Conservation (phyloP, 2,888 invertebrate genomes). For the Zygaena filipendulae region DNA sequence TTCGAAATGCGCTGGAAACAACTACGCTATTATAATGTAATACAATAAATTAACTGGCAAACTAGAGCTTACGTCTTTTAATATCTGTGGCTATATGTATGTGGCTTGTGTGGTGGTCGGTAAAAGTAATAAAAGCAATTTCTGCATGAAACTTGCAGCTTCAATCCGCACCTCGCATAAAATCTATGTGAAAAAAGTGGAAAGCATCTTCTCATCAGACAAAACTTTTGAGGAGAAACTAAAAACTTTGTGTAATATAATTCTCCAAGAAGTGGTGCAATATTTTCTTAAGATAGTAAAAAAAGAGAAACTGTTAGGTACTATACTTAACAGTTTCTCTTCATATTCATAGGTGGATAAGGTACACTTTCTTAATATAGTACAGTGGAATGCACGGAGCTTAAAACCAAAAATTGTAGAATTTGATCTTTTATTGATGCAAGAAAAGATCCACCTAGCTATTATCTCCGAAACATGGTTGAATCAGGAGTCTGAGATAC, state of each 20-base stretch:
- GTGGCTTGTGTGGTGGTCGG: too few species aligned
- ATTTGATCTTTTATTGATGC: constrained; percentile 2
- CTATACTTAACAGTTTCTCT: neutral
- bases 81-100: too few species aligned
- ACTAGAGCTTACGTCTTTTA: too few species aligned
- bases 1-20: too few species aligned
- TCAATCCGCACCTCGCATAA: too few species aligned
- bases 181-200: too few species aligned
- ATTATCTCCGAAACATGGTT: constrained; percentile 15
- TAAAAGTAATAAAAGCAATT: too few species aligned
- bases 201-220: neutral
- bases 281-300: too few species aligned
- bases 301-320: neutral
- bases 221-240: neutral
- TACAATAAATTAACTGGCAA: too few species aligned
- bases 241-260: too few species aligned
- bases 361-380: constrained; percentile 1
- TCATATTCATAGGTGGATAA: neutral
- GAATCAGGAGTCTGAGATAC: constrained; percentile 1
- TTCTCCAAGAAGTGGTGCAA: neutral
- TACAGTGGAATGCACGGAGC: constrained; percentile 12
- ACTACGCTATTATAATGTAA: too few species aligned
- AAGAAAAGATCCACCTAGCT: constrained; percentile 11
- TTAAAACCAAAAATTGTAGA: constrained; percentile 3
- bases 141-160: too few species aligned